Evolutionary conservation across 2,888 invertebrate genomes (phyloP), one percentile per base, ranked within the genome.

Genomic region (Sericinus montela): DNA sequence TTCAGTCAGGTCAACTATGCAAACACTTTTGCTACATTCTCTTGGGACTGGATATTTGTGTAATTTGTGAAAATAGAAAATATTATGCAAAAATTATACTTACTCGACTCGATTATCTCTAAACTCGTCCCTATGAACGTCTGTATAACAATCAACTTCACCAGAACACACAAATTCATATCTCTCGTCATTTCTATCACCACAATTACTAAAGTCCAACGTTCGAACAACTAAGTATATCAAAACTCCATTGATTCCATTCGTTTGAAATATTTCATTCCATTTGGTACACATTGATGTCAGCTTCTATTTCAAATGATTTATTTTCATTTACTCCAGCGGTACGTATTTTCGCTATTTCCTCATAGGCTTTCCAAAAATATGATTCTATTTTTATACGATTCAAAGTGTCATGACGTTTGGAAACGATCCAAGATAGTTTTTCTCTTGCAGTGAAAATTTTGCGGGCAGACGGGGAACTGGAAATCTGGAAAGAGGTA

Each of bases 61-160:
- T 19, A 19, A 19, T 19, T 3, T 19, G n/a, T n/a, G n/a, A n/a
- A 19, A 19, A 5, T 19, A 3, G 19, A 19, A n/a, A 5, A 19
- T 19, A 19, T 19, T 19, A 19, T 19, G 3, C 5, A 19, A 2
- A 19, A 19, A 19, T 19, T 19, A 16, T 53, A 82, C 86, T 85
- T 55, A 87, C 86, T 77, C 55, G 82, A 70, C 60, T 85, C 86
- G 54, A 83, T 69, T 29, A 82, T 81, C 66, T 86, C 86, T 62
- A 76, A 64, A 43, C 85, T 86, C 19, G 62, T 70, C 32, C 68
- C 54, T 59, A 85, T 73, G 60, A 81, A 53, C 46, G 65, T 67
- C 57, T 65, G 67, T 32, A 80, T 50, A 66, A 80, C 69, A 30
- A 73, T 28, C 55, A 73, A 53, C 48, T 65, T 57, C 67, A 79